These are phyloP conservation scores for Oligia strigilis DNA, from an alignment of 2,888 invertebrate species.

Conservation along the genomic window DNA sequence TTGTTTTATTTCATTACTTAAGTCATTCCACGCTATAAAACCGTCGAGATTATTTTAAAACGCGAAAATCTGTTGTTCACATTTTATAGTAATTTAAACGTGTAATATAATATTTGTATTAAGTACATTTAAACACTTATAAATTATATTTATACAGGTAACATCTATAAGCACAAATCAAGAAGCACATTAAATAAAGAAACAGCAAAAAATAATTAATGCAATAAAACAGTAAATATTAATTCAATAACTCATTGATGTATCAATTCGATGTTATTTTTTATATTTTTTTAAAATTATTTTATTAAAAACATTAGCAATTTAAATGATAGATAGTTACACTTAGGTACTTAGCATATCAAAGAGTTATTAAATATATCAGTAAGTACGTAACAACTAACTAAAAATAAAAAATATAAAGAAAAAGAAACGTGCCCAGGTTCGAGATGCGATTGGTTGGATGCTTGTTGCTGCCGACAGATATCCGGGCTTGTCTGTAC, in stretches of 20 bases:
- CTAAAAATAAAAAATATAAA: slow-evolving; percentile 87
- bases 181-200: slow-evolving; percentile 73
- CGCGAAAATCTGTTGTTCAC: slow-evolving; percentile 36
- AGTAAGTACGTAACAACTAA: slow-evolving; percentile 71
- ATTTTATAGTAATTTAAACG: slow-evolving; percentile 16
- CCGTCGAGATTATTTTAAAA: slow-evolving; percentile 55
- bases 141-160: slow-evolving; percentile 59
- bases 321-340: background rate
- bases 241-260: slow-evolving; percentile 53
- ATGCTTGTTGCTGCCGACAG: slow-evolving; percentile 95
- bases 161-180: slow-evolving; percentile 72
- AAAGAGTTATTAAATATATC: slow-evolving; percentile 68
- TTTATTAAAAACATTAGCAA: too few relatives aligned
- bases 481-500: slow-evolving; percentile 97
- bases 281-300: background rate
- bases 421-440: slow-evolving; percentile 96
- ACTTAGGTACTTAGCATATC: slow-evolving; percentile 34
- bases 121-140: slow-evolving; percentile 48
- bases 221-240: slow-evolving; percentile 58
- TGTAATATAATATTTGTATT: background rate
- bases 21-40: slow-evolving; percentile 69
- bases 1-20: slow-evolving; percentile 75
- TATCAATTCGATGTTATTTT: background rate
- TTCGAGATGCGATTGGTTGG: slow-evolving; percentile 95
- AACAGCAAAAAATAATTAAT: slow-evolving; percentile 70